These are phyloP conservation scores for Anguilla obscura DNA, from an alignment of 2,797 vertebrate genomes.

Conservation along the genomic window DNA sequence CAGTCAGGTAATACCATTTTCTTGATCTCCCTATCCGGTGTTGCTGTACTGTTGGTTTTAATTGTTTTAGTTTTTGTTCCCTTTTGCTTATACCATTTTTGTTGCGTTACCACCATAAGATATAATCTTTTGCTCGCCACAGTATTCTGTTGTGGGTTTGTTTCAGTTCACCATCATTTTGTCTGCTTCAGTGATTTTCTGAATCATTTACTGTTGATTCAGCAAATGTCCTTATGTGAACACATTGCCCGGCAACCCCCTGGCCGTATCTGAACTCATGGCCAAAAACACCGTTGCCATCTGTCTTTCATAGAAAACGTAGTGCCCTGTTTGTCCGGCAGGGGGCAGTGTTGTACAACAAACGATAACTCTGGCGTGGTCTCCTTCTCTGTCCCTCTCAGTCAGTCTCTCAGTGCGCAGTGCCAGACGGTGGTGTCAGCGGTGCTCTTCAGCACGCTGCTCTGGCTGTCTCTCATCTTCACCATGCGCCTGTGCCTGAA, in stretches of 20 bases:
- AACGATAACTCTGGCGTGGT: not conserved
- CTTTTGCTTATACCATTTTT: not conserved
- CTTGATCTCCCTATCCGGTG: not conserved
- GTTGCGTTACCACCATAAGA: not conserved
- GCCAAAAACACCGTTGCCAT: not conserved
- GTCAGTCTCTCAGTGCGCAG: slow-evolving; percentile 77
- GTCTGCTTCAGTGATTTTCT: not conserved
- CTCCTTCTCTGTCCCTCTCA: slow-evolving; percentile 48
- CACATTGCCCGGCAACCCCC: not conserved
- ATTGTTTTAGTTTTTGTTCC: not conserved
- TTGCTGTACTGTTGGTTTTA: not conserved
- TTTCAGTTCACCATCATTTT: not conserved
- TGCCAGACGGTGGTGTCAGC: slow-evolving; percentile 81
- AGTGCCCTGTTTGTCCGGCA: not conserved
- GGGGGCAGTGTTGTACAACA: not conserved
- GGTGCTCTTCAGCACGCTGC: slow-evolving; percentile 82
- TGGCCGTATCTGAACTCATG: not conserved
- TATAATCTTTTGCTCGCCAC: not conserved
- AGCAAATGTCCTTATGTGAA: not conserved
- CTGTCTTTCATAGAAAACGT: not conserved
- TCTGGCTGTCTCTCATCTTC: slow-evolving; percentile 88
- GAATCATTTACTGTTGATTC: not conserved
- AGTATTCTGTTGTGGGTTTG: not conserved
- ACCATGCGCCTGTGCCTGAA: slow-evolving; percentile 87
- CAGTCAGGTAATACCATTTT: slow-evolving; percentile 65